Conservation (phyloP, 2,797 vertebrate species). For the Acomys russatus region DNA sequence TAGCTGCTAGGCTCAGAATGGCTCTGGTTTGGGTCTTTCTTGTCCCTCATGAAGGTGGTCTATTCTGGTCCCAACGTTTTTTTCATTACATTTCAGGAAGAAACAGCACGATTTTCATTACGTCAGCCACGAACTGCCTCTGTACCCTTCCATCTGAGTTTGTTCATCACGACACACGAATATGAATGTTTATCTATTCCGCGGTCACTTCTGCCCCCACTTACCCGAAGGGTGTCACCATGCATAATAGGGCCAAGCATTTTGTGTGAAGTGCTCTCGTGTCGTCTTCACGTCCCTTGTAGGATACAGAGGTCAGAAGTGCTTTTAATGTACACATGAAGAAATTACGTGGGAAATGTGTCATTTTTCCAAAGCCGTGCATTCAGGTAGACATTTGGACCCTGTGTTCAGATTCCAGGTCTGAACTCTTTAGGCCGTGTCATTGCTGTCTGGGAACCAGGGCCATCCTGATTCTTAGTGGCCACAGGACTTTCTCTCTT, state of each 20-base stretch:
- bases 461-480: not conserved
- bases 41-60: not conserved
- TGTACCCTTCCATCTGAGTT: not conserved
- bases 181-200: not conserved
- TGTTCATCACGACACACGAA: not conserved
- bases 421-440: not conserved
- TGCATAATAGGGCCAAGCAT: accelerated
- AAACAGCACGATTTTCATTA: not conserved
- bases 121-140: too few relatives aligned
- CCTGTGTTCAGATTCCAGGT: not conserved
- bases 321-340: not conserved
- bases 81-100: not conserved
- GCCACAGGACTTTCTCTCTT: accelerated
- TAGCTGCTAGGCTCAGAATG: not conserved
- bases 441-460: not conserved
- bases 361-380: not conserved
- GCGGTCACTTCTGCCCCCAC: too few relatives aligned
- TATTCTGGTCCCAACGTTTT: not conserved
- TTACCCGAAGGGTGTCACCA: accelerated
- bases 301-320: not conserved
- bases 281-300: not conserved
- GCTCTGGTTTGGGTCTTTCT: not conserved
- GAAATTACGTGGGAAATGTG: not conserved
- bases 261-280: accelerated
- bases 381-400: not conserved